Base-by-base conservation (phyloP, 2,113 vertebrate species). In the Thamnophis sirtalis region DNA sequence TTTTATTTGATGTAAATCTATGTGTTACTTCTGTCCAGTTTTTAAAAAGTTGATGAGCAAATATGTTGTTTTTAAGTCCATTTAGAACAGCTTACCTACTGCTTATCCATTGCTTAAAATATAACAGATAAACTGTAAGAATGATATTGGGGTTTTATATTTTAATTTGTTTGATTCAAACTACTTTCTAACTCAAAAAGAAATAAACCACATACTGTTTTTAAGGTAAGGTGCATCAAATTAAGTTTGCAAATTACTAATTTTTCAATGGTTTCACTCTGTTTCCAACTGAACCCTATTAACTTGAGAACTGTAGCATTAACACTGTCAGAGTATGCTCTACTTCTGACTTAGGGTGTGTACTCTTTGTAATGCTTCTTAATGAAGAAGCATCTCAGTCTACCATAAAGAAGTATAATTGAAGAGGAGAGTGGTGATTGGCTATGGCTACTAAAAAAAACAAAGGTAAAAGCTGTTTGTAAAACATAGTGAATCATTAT, bases 341-440 rank as follows among this genome's bases (percentile, higher is more conserved):
- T 95, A 53, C 94, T 93, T 94, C 95, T 96, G 97, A 97, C 92
- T 96, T 96, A 85, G 94, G 95, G 94, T 96, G 97, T 96, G 95
- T 95, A 95, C 97, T 97, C 96, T 97, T 97, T 97, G 97, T 97
- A 97, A 97, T 97, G 93, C 96, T 96, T 93, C 96, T 97, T 97
- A 97, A 96, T 96, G 97, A 98, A 97, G 97, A 96, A 97, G 95
- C 93, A 93, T 96, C 96, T 97, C 95, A 90, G 93, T 97, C 97
- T 96, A 96, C 96, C 90, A 95, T 96, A 91, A 96, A 17, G 95
- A 93, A 96, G 95, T 96, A 95, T 95, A 95, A 97, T 97, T 96
- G 96, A 96, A 97, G 96, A 96, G 95, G 94, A 97, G 96, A 97
- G 91, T 58, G 33, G 91, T 96, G 96, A 93, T 90, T 96, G 96